Percentiles rank a stretch among this genome's conserved stretches.
These are phyloP conservation scores for Cheilosia urbana DNA, from an alignment of 2,888 invertebrate species.

Conservation along the genomic window DNA sequence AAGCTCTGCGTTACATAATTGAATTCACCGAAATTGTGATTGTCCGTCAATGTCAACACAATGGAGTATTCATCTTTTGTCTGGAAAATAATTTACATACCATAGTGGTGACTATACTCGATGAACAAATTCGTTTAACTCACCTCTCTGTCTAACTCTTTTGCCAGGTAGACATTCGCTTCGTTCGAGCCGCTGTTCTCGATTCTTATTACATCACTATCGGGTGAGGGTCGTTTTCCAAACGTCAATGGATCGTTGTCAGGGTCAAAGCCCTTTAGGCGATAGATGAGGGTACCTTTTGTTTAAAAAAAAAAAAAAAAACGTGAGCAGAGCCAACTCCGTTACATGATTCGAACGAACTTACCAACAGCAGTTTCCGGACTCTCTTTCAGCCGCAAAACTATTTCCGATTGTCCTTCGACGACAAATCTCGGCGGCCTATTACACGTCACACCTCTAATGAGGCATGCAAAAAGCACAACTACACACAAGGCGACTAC, in stretches of 20 bases:
- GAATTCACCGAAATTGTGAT: constrained; percentile 90
- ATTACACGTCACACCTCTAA: constrained; percentile 84
- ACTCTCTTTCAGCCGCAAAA: constrained; percentile 94
- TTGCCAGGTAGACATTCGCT: constrained; percentile 94
- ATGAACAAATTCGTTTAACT: constrained; percentile 55
- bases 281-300: constrained; percentile 92
- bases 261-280: constrained; percentile 91
- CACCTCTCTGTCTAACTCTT: constrained; percentile 96
- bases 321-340: background rate
- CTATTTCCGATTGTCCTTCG: constrained; percentile 95
- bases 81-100: constrained; percentile 84
- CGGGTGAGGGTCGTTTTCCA: constrained; percentile 91
- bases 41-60: constrained; percentile 94
- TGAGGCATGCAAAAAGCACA: constrained; percentile 23
- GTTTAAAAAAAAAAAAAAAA: background rate
- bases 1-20: constrained; percentile 96
- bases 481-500: background rate
- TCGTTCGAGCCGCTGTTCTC: constrained; percentile 92
- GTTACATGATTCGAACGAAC: constrained; percentile 79
- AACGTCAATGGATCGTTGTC: constrained; percentile 93
- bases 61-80: constrained; percentile 94
- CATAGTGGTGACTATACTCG: constrained; percentile 7
- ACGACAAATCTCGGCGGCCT: constrained; percentile 94
- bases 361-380: constrained; percentile 93
- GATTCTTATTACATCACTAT: constrained; percentile 92